Base-by-base conservation (phyloP, 2,113 vertebrate genomes). In the Lepisosteus oculatus region DNA sequence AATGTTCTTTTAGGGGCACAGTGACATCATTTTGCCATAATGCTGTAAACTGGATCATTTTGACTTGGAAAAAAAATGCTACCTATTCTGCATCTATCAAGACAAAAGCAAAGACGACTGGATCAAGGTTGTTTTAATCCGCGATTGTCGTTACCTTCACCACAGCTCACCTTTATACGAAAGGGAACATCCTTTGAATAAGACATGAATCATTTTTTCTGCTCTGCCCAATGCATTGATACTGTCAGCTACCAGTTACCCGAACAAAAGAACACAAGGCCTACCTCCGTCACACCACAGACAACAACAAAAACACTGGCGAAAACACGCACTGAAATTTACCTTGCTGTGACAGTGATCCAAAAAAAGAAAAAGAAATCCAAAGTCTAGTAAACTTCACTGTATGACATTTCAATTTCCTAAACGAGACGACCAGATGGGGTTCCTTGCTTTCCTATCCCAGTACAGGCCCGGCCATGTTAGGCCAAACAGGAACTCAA, bases 401-500 rank as follows among this genome's bases (percentile, higher is more conserved):
- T 12, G 29, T 43, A 11, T 70, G 45, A 70, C 55, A 64, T 67
- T 14, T 56, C 14, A 7, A 64, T 63, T 17, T 29, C 29, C 15
- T 6, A 13, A 6, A 13, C 5, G 4, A 43, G 14, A 55, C 3
- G 29, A 63, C 14, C 55, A 9, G 43, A 65, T 65, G 17, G 17
- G 63, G 12, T 43, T 51, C 17, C 71, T 51, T 67, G 43, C 67
- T 61, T 64, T 8, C 8, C 43, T 12, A 56, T 45, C 65, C 65
- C 54, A 9, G 42, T 71, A 57, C 54, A 65, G 68, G 69, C 61
- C 61, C 66, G 44, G 69, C 71, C 67, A 67, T 59, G 72, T 56
- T 79, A 79, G 78, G 80, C 82, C 83, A 69, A 80, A 85, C 84
- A 81, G 84, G 84, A 85, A 86, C 80, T 68, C 84, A 86, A 86